Evolutionary conservation across 1,140 invertebrate genomes (phyloP).

Genomic region (Brachionus angularis): DNA sequence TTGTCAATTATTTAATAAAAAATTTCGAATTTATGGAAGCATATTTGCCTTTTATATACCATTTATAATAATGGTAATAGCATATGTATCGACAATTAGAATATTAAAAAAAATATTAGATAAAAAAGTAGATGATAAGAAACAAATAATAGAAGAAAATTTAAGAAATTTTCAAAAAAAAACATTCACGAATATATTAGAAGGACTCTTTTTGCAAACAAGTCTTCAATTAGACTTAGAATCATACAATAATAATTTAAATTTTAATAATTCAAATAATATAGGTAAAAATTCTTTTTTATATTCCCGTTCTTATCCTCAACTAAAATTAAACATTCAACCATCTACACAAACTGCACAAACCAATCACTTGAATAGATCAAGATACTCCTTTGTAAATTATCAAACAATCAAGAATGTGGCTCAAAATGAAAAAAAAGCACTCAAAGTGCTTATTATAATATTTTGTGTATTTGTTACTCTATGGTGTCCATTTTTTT

Average conservation of each 20-base stretch:
- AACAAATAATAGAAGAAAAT: slow-evolving; percentile 34
- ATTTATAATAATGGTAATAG: slow-evolving; percentile 33
- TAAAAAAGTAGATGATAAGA: slow-evolving; percentile 16
- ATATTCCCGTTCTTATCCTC: no score
- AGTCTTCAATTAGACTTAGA: slow-evolving; percentile 1
- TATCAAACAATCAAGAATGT: slow-evolving; percentile 31
- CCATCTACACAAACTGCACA: no score
- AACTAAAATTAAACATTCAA: no score
- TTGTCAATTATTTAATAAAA: slow-evolving; percentile 62
- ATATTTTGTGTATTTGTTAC: slow-evolving; percentile 57
- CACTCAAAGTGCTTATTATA: slow-evolving; percentile 55
- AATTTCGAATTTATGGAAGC: slow-evolving; percentile 85
- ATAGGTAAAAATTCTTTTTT: no score
- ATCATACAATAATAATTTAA: neutral
- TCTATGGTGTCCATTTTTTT: slow-evolving; percentile 58
- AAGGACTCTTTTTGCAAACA: slow-evolving; percentile 26
- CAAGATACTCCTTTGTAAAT: slow-evolving; percentile 19
- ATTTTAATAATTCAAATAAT: no score
- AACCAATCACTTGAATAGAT: no score
- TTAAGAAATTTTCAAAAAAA: slow-evolving; percentile 20
- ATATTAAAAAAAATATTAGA: slow-evolving; percentile 23
- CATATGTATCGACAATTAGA: slow-evolving; percentile 31
- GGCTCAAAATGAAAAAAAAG: slow-evolving; percentile 47
- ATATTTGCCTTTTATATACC: slow-evolving; percentile 86
- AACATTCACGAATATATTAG: slow-evolving; percentile 19